A percentile compares a stretch with the other conserved stretches of the same genome.
phyloP scores from a whole-genome alignment of 2,113 vertebrate genomes.

The Pelodiscus sinensis region DNA sequence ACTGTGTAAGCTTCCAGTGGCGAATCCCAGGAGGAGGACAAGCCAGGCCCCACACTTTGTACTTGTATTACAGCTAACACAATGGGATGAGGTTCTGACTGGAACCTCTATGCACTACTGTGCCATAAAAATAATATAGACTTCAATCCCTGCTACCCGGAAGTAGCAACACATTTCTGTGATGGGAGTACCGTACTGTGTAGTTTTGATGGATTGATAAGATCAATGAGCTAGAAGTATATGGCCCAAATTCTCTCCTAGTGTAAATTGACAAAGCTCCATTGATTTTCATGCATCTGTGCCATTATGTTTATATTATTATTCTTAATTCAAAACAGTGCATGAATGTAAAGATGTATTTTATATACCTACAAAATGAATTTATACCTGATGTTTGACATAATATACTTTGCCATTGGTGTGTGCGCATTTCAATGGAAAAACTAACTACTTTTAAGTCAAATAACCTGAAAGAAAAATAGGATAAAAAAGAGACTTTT shows the following conservation, averaged over 20 bases:
- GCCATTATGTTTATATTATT: not conserved
- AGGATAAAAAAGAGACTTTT: not conserved
- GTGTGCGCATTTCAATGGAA: not conserved
- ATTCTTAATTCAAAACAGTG: not conserved
- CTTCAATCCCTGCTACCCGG: not conserved
- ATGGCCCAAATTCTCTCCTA: not conserved
- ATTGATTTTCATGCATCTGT: not conserved
- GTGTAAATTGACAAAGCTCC: not conserved
- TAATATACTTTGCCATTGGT: not conserved
- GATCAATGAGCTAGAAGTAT: not conserved
- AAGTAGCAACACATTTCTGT: not conserved
- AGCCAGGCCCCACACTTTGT: not conserved
- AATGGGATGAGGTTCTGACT: not conserved
- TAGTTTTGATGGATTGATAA: not conserved
- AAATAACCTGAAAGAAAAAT: not conserved
- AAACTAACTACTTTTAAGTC: not conserved
- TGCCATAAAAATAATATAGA: not conserved
- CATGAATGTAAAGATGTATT: not conserved
- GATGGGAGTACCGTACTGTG: not conserved
- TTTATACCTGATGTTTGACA: not conserved
- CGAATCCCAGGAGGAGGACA: too few species aligned
- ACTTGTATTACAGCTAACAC: not conserved
- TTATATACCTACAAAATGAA: not conserved
- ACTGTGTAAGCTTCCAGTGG: too few species aligned
- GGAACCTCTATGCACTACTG: not conserved